Conservation (phyloP, 2,888 invertebrate species). For the Ctenicera cuprea region DNA sequence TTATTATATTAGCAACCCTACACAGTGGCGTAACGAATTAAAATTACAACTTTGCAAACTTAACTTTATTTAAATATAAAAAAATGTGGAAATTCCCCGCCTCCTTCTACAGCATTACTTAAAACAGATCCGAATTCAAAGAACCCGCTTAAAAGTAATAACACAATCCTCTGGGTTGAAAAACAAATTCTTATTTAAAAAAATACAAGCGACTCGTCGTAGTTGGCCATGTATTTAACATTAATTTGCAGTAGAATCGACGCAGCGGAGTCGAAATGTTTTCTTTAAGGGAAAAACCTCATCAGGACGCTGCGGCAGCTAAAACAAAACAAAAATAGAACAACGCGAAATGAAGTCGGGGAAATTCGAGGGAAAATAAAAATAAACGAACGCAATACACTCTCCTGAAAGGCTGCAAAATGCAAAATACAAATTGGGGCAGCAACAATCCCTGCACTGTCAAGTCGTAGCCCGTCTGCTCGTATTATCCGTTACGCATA, state of each 20-base stretch:
- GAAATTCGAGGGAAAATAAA: slow-evolving; percentile 29
- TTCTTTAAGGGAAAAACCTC: slow-evolving; percentile 6
- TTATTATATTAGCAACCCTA: too few relatives aligned
- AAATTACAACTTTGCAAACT: too few relatives aligned
- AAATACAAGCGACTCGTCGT: not conserved
- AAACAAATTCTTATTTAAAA: too few relatives aligned
- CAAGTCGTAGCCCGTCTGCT: slow-evolving; percentile 30
- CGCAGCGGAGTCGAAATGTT: slow-evolving; percentile 7
- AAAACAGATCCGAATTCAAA: too few relatives aligned
- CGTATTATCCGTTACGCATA: slow-evolving; percentile 33
- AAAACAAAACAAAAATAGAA: slow-evolving; percentile 19
- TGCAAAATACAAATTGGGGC: slow-evolving; percentile 41
- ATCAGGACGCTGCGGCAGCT: not conserved
- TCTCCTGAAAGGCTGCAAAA: slow-evolving; percentile 33
- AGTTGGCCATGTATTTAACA: slow-evolving; percentile 11
- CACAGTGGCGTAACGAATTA: too few relatives aligned
- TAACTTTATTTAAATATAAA: too few relatives aligned
- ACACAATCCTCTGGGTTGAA: too few relatives aligned
- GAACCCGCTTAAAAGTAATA: not conserved
- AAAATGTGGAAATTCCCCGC: too few relatives aligned
- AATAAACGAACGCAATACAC: slow-evolving; percentile 39
- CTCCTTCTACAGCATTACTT: too few relatives aligned
- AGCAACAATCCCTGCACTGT: slow-evolving; percentile 31
- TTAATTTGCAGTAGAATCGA: slow-evolving; percentile 24
- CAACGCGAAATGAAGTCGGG: slow-evolving; percentile 19